Percentiles rank a stretch among this genome's conserved stretches.
Conservation (phyloP, 2,797 vertebrate genomes). For the Amphiprion clarkii region DNA sequence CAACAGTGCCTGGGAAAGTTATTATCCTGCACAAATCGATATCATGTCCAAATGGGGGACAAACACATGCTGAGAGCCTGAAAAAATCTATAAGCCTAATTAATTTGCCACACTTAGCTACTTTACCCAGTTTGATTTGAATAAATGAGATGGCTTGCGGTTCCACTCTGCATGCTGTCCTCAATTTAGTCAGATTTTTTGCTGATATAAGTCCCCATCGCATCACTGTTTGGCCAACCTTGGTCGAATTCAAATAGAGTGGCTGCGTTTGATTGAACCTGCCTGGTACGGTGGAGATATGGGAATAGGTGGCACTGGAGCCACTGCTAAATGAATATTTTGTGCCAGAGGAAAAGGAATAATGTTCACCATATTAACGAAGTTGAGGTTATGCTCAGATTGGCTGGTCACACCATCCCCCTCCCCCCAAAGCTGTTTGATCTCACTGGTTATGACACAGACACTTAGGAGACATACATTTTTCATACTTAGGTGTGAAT, state of each 20-base stretch:
- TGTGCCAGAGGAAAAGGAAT: constrained; percentile 22
- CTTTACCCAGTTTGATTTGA: constrained; percentile 68
- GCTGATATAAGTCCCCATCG: constrained; percentile 50
- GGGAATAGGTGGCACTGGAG: constrained; percentile 49
- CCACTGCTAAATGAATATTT: constrained; percentile 38
- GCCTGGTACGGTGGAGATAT: constrained; percentile 18
- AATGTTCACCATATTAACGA: constrained; percentile 24
- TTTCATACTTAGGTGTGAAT: constrained; percentile 20
- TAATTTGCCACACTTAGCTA: constrained; percentile 67
- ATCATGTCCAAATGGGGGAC: constrained; percentile 59
- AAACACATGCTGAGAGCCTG: constrained; percentile 50
- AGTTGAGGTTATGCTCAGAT: constrained; percentile 7
- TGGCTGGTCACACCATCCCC: not conserved
- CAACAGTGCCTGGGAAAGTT: constrained; percentile 48
- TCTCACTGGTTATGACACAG: constrained; percentile 21
- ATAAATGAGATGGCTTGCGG: constrained; percentile 64
- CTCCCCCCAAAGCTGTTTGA: constrained; percentile 4
- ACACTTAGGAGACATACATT: constrained; percentile 14
- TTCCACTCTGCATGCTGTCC: constrained; percentile 58
- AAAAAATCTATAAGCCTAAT: constrained; percentile 66
- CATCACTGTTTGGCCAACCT: constrained; percentile 42
- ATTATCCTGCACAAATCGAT: constrained; percentile 65
- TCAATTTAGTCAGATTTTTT: constrained; percentile 52
- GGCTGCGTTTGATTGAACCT: constrained; percentile 45
- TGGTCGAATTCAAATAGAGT: constrained; percentile 53